Evolutionary conservation across 2,888 invertebrate genomes (phyloP), one percentile per base, ranked within the genome.

Genomic region (Hoplodrina ambigua): DNA sequence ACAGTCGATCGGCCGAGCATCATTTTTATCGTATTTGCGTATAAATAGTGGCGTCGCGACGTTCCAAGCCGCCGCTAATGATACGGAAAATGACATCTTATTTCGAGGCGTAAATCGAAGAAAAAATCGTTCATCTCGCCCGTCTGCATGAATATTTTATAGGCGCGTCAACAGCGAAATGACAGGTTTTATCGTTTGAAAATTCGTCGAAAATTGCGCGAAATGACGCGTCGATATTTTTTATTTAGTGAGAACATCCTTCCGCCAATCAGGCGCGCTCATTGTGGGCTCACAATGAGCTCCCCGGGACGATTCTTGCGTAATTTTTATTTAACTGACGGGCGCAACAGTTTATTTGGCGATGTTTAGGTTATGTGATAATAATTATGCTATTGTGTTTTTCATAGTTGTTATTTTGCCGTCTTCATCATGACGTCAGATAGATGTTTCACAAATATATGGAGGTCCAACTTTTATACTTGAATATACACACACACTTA

Each of bases 81-180:
- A 96, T 92, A 94, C 95, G 96, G 96, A 96, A 96, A 96, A 96
- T 96, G 96, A 96, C 96, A 94, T 96, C 96, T 96, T 96, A 96
- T 96, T 96, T 94, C 94, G 94, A 93, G 90, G 94, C 93, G 93
- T 92, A 94, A 95, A 95, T 95, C 95, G 95, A 95, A 95, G 95
- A 96, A 96, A 96, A 95, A 95, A 94, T 94, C 94, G 94, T 94
- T 94, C 96, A 94, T 95, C 95, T 90, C 94, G 91, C 92, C 92
- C 93, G 93, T 92, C 91, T 93, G 92, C 93, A 95, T 95, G 95
- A 96, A 96, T 96, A 96, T 96, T 96, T 96, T 96, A 95, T 96
- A 93, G 96, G 95, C 95, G 93, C 93, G 94, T 96, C 95, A 95
- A 96, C 94, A 94, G 94, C 94, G 90, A 95, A 96, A 96, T 96